These are phyloP conservation scores for Corythornis leucogaster DNA, from an alignment of 2,797 vertebrate species.

Conservation along the genomic window DNA sequence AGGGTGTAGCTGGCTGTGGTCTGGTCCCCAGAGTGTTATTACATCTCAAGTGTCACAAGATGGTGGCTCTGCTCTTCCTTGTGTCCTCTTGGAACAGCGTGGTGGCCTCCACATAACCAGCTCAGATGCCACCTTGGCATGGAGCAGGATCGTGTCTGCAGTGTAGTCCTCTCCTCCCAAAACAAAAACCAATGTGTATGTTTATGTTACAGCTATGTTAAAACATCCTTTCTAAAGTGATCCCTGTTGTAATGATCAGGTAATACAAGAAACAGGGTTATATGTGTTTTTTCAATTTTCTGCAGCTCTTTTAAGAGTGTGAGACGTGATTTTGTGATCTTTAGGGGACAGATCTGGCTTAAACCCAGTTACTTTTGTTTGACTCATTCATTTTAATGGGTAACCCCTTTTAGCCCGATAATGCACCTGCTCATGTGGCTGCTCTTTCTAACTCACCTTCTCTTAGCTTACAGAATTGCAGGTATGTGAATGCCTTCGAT, in stretches of 20 bases:
- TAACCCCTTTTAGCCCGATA: background rate
- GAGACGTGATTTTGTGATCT: background rate
- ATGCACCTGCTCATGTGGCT: fast-evolving
- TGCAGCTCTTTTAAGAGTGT: background rate
- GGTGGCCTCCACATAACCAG: background rate
- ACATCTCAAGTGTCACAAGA: background rate
- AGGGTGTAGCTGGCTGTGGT: background rate
- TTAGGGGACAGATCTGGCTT: background rate
- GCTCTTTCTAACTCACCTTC: background rate
- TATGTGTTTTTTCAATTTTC: background rate
- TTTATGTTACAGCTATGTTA: background rate
- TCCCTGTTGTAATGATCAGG: background rate
- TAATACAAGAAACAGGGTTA: background rate
- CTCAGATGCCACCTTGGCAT: fast-evolving
- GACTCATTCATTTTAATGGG: background rate
- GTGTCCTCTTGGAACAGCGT: background rate
- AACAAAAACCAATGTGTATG: background rate
- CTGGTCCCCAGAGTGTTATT: background rate
- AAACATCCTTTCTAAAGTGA: background rate
- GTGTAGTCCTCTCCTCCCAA: background rate
- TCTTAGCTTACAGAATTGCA: background rate
- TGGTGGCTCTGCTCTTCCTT: background rate
- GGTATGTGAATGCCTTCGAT: background rate
- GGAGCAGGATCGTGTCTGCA: background rate
- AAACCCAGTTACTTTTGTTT: background rate